phyloP scores from a whole-genome alignment of 2,888 invertebrate species.

The Melanostoma mellinum region DNA sequence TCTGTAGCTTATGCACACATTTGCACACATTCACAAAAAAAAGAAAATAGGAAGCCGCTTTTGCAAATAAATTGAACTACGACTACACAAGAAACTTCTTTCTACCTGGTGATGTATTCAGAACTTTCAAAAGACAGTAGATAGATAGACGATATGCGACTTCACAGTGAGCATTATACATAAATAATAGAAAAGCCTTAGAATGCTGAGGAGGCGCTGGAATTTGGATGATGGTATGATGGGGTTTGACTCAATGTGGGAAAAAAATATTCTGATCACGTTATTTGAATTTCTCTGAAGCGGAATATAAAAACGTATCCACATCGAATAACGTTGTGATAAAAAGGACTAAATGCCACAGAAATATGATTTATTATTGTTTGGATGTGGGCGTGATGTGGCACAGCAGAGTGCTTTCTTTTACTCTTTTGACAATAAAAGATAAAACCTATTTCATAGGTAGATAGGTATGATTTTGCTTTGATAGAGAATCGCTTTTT shows the following conservation, averaged over 20 bases:
- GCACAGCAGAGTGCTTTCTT: conserved; percentile 15
- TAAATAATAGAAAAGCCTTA: conserved; percentile 5
- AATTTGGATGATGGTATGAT: background rate
- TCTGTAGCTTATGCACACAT: too few species aligned
- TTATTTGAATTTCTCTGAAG: conserved; percentile 33
- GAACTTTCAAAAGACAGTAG: conserved; percentile 12
- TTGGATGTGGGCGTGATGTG: conserved; percentile 49
- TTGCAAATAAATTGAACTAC: conserved; percentile 54
- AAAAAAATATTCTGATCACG: conserved; percentile 50
- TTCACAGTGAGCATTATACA: background rate
- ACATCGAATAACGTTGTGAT: conserved; percentile 39
- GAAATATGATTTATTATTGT: conserved; percentile 62
- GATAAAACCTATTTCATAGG: too few species aligned
- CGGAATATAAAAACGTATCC: conserved; percentile 39
- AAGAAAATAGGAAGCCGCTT: background rate
- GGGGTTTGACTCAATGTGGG: background rate
- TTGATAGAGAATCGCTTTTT: too few species aligned
- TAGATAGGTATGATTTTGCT: too few species aligned
- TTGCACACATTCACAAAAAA: too few species aligned
- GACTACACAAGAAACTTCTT: too few species aligned
- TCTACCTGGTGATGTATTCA: conserved; percentile 46
- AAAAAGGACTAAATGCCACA: conserved; percentile 51
- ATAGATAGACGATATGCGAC: background rate
- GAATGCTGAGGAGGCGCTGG: conserved; percentile 28
- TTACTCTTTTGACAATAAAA: too few species aligned